Conservation (phyloP, 2,888 invertebrate genomes). For the Eupithecia dodoneata region DNA sequence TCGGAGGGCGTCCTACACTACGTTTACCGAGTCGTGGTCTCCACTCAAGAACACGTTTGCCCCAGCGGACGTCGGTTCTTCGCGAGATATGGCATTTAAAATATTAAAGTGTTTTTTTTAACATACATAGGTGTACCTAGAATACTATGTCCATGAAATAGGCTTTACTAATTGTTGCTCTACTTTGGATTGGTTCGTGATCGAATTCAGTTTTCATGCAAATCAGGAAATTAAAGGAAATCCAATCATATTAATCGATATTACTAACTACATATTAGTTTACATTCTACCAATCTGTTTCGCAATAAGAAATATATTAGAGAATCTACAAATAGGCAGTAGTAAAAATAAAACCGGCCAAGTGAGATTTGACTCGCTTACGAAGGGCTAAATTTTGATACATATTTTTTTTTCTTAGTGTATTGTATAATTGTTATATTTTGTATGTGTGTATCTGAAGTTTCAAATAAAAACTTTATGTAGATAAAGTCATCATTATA, state of each 20-base stretch:
- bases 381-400: background rate
- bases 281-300: background rate
- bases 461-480: too few species aligned
- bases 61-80: too few species aligned
- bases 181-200: background rate
- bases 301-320: background rate
- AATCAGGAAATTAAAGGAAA: constrained; percentile 2
- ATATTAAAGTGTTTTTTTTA: background rate
- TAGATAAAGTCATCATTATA: too few species aligned
- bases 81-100: too few species aligned
- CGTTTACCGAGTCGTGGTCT: too few species aligned
- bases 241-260: background rate
- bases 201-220: constrained; percentile 8
- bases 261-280: background rate
- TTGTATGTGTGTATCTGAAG: too few species aligned
- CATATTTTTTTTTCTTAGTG: too few species aligned
- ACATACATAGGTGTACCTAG: background rate
- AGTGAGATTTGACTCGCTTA: background rate
- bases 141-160: background rate
- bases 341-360: background rate
- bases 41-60: too few species aligned
- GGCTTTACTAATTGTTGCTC: background rate
- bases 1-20: too few species aligned
- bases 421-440: too few species aligned
- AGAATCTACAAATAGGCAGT: background rate